Evolutionary conservation across 1,140 invertebrate species (phyloP).

Genomic region (Cecropterus lyciades): DNA sequence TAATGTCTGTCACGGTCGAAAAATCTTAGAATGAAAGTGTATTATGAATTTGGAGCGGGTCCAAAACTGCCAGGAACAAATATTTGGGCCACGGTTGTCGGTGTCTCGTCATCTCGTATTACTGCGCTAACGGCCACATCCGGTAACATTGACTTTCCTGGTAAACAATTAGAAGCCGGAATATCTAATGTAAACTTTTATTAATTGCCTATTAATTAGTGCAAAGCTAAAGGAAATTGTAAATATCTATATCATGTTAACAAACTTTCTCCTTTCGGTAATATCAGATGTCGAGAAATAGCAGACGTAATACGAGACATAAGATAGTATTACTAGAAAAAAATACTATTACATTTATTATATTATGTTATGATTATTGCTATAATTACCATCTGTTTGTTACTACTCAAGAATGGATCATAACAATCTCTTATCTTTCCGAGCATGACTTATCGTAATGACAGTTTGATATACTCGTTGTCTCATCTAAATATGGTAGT

Average conservation of each 20-base stretch:
- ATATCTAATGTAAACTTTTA: constrained; percentile 18
- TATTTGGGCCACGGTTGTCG: constrained; percentile 76
- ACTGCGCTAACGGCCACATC: constrained; percentile 64
- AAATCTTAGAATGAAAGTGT: constrained; percentile 64
- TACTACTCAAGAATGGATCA: constrained; percentile 8
- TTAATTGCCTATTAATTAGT: constrained; percentile 22
- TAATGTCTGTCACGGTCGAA: constrained; percentile 42
- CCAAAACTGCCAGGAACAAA: constrained; percentile 66
- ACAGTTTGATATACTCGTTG: constrained; percentile 12
- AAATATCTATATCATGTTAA: constrained; percentile 10
- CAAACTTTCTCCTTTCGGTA: background rate
- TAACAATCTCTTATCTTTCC: constrained; percentile 9
- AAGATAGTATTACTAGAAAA: background rate
- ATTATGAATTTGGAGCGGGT: constrained; percentile 64
- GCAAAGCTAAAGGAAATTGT: background rate
- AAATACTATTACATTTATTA: background rate
- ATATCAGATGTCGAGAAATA: background rate
- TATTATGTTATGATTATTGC: background rate
- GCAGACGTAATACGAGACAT: background rate
- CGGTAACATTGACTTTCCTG: constrained; percentile 79
- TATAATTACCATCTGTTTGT: constrained; percentile 13
- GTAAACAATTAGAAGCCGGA: constrained; percentile 66
- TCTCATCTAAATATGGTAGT: constrained; percentile 5
- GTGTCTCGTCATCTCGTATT: constrained; percentile 68
- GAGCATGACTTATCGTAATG: constrained; percentile 27